Percentiles rank a stretch among this genome's conserved stretches.
These are phyloP conservation scores for Orthosia gracilis DNA, from an alignment of 2,888 invertebrate species.

Conservation along the genomic window DNA sequence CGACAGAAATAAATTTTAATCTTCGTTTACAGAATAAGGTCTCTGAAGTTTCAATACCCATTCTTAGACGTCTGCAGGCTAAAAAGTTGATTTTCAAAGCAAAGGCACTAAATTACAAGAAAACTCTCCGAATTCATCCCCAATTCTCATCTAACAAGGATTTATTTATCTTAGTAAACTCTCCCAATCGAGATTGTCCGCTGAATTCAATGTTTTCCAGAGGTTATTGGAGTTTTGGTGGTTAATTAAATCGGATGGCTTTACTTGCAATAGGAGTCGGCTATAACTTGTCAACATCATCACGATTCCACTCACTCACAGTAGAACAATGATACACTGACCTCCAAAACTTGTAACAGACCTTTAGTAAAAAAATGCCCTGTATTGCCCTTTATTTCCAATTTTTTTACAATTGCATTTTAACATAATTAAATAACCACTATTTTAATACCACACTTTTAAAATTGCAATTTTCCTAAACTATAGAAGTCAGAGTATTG, in stretches of 20 bases:
- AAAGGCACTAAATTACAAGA: neutral
- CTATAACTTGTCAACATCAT: too few species aligned
- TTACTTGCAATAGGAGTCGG: neutral
- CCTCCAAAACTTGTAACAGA: too few species aligned
- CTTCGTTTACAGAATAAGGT: neutral
- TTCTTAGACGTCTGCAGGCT: neutral
- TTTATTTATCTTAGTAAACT: slow-evolving; percentile 27
- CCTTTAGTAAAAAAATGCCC: too few species aligned
- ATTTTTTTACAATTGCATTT: too few species aligned
- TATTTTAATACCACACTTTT: too few species aligned
- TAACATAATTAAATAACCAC: too few species aligned
- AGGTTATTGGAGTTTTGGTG: neutral
- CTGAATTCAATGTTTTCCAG: neutral
- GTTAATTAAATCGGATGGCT: neutral
- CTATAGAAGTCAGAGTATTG: too few species aligned
- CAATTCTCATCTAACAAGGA: slow-evolving; percentile 8
- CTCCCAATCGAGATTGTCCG: neutral
- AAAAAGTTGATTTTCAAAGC: neutral
- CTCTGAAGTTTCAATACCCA: neutral
- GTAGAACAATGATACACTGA: too few species aligned
- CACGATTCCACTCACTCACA: too few species aligned
- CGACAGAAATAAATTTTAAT: neutral
- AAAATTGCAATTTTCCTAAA: too few species aligned
- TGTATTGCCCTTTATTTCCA: too few species aligned
- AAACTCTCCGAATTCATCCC: slow-evolving; percentile 7